Evolutionary conservation across 2,888 invertebrate species (phyloP).

Genomic region (Hedya salicella): DNA sequence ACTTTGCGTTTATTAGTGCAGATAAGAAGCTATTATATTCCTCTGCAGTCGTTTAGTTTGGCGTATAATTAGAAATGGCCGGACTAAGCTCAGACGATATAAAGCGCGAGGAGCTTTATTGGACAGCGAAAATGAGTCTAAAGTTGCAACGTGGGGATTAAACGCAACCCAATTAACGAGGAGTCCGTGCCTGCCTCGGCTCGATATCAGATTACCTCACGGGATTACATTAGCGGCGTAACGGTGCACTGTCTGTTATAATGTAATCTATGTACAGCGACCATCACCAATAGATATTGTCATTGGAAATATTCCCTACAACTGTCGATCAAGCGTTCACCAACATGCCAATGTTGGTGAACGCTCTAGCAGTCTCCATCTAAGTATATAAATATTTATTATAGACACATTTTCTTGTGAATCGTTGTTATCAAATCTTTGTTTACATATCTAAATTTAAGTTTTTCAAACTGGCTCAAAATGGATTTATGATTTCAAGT

Average conservation of each 20-base stretch:
- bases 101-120: constrained; percentile 58
- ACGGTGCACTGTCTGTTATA: constrained; percentile 4
- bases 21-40: constrained; percentile 25
- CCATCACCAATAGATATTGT: background rate
- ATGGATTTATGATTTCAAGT: no score
- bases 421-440: no score
- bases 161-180: constrained; percentile 79
- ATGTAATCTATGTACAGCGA: background rate
- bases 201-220: constrained; percentile 80
- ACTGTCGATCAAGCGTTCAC: background rate
- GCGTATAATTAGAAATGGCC: constrained; percentile 51
- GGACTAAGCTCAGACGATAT: constrained; percentile 44
- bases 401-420: no score
- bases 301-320: background rate
- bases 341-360: no score
- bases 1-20: constrained; percentile 4
- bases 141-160: constrained; percentile 80
- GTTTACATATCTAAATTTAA: no score
- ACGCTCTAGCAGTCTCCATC: no score
- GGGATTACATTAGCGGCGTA: constrained; percentile 75
- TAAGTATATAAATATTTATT: no score
- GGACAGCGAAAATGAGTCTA: constrained; percentile 71
- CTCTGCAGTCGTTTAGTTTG: constrained; percentile 44
- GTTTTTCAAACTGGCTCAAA: no score
- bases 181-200: constrained; percentile 71